These are phyloP conservation scores for Lutjanus argentimaculatus DNA, from an alignment of 2,797 vertebrate genomes.

Conservation along the genomic window DNA sequence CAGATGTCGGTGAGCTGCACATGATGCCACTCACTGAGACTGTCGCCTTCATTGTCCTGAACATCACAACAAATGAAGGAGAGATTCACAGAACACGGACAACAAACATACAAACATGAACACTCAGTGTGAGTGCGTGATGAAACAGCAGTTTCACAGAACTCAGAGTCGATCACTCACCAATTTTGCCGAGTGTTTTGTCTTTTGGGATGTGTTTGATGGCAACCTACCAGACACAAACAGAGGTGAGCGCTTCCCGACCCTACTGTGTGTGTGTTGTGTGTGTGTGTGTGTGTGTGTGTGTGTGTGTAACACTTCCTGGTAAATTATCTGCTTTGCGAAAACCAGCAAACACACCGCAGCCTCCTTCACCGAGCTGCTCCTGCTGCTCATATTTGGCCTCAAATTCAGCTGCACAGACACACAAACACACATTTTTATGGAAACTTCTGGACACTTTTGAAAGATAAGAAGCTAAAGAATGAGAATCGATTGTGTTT, in stretches of 20 bases:
- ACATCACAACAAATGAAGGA: not conserved
- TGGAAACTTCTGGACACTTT: too few relatives aligned
- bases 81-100: not conserved
- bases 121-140: too few relatives aligned
- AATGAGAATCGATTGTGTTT: too few relatives aligned
- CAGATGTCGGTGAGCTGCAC: not conserved
- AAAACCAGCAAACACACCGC: slow-evolving; percentile 39
- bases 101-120: too few relatives aligned
- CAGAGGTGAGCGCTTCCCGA: not conserved
- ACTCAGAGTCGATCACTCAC: not conserved
- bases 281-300: accelerated
- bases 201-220: slow-evolving; percentile 29
- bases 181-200: accelerated
- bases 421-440: too few relatives aligned
- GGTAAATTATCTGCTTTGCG: not conserved
- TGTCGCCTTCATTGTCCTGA: not conserved
- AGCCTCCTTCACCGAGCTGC: slow-evolving; percentile 21
- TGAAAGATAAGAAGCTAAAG: too few relatives aligned
- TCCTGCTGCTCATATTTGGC: too few relatives aligned
- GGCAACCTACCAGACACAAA: slow-evolving; percentile 22
- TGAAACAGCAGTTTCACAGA: too few relatives aligned
- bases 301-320: not conserved
- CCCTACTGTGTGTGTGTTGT: too few relatives aligned
- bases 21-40: slow-evolving; percentile 8
- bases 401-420: too few relatives aligned